A percentile compares a stretch with the other conserved stretches of the same genome.
These are phyloP conservation scores for Coturnix japonica DNA, from an alignment of 2,113 vertebrate species.

Conservation along the genomic window DNA sequence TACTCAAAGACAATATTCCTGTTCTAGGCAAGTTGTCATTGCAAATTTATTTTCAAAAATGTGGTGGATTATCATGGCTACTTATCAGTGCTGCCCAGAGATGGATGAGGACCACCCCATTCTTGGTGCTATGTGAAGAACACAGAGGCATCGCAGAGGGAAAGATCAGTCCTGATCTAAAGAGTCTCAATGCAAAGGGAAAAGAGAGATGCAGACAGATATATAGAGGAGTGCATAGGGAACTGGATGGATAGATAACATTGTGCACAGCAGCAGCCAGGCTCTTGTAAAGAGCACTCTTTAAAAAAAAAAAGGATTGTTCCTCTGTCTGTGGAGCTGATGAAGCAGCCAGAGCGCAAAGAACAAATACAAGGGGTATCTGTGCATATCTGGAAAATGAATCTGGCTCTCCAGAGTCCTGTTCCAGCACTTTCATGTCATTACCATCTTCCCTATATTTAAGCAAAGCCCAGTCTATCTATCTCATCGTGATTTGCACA, in stretches of 20 bases:
- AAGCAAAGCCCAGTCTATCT: not conserved
- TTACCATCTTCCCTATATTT: not conserved
- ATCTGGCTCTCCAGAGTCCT: not conserved
- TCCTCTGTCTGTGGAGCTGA: no score
- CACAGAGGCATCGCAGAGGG: not conserved
- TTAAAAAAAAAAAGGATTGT: not conserved
- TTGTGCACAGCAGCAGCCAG: not conserved
- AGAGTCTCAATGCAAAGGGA: not conserved
- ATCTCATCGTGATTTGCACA: not conserved
- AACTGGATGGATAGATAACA: not conserved
- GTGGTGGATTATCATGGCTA: not conserved
- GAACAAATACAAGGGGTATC: not conserved
- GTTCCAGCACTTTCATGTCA: not conserved
- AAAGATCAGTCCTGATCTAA: not conserved
- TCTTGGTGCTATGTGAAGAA: not conserved
- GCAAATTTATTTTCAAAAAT: slow-evolving; percentile 4
- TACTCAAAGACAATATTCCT: not conserved
- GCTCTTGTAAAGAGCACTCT: not conserved
- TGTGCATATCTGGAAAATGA: not conserved
- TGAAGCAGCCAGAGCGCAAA: no score
- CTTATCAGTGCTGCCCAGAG: not conserved
- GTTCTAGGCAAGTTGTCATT: not conserved
- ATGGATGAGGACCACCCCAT: not conserved
- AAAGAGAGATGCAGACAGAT: not conserved
- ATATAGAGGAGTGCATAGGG: not conserved